Percentiles rank a stretch among this genome's conserved stretches.
These are phyloP conservation scores for Discoglossus pictus DNA, from an alignment of 2,797 vertebrate species.

Conservation along the genomic window DNA sequence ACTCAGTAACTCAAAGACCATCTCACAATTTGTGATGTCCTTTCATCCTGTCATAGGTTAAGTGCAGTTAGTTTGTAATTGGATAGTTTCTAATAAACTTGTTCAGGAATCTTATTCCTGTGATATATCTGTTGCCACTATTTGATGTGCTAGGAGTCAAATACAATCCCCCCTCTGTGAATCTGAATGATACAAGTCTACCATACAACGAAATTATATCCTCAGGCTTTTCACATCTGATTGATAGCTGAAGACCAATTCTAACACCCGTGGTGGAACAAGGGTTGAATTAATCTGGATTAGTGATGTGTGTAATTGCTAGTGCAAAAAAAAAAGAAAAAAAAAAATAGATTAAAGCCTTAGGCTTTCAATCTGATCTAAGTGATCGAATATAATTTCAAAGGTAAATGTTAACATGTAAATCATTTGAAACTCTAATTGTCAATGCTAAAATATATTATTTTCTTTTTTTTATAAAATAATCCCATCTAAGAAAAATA, in stretches of 20 bases:
- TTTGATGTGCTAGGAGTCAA: no score
- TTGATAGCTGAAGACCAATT: conserved; percentile 28
- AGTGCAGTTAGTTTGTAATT: no score
- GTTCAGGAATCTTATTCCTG: no score
- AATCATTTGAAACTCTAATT: not conserved
- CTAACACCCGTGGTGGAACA: conserved; percentile 9
- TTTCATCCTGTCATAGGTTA: no score
- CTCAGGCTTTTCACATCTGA: conserved; percentile 56
- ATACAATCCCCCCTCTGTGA: no score
- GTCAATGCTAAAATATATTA: conserved; percentile 35
- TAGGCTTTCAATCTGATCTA: conserved; percentile 36
- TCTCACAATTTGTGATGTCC: no score
- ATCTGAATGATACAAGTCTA: no score
- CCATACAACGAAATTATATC: no score
- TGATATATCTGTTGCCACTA: no score
- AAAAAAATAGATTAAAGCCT: conserved; percentile 52
- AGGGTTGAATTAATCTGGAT: conserved; percentile 40
- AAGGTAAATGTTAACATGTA: not conserved
- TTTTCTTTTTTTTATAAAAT: conserved; percentile 43
- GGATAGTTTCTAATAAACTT: no score
- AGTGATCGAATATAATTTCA: not conserved
- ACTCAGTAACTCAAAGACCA: no score
- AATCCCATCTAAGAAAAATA: conserved; percentile 39
- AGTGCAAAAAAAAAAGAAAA: conserved; percentile 1
- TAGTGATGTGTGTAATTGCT: conserved; percentile 46